Base-by-base conservation (phyloP, 2,888 invertebrate genomes). In the Eristalinus aeneus region DNA sequence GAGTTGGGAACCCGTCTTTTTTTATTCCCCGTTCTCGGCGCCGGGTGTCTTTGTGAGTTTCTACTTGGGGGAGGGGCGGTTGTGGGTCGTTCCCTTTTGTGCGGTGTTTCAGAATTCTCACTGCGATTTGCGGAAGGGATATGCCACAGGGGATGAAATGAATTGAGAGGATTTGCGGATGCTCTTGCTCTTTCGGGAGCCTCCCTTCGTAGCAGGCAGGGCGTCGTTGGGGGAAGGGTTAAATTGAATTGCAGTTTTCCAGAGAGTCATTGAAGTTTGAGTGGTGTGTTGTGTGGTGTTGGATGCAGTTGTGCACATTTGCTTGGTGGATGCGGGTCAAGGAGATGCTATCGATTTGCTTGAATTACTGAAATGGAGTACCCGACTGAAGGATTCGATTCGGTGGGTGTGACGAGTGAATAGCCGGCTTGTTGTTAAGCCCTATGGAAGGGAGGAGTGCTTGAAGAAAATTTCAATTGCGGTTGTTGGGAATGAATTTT, bases 101-200 rank as follows among this genome's bases (percentile, higher is more conserved):
- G 39, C 65, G 65, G 46, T 67, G 53, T 73, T 73, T 68, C 36
- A 56, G 46, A 46, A 46, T 56, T 64, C 68, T 73, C 63, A 46
- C 46, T 46, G 46, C 64, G 72, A 77, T 77, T 82, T 68, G 77
- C 73, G 78, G 73, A 77, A 83, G 77, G 82, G 77, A 77, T 78
- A 78, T 83, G 64, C 78, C 63, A 53, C 16, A 74, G 73, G 78
- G 64, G 46, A 74, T 74, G 67, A 56, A 78, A 73, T 73, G 73
- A 78, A 83, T 78, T 73, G 82, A 83, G 78, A 73, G 78, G 78
- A 83, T 83, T 83, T 83, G 12, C 22, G 60, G 63, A 68, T 39
- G 60, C 32, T 76, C 36, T 64, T 73, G 34, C 39, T 16, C 20
- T 22, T 10, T 10, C 23, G 9, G 16, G 6, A 1, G 34, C 34